phyloP scores from a whole-genome alignment of 1,140 invertebrate genomes.

The Diachasmimorpha longicaudata region DNA sequence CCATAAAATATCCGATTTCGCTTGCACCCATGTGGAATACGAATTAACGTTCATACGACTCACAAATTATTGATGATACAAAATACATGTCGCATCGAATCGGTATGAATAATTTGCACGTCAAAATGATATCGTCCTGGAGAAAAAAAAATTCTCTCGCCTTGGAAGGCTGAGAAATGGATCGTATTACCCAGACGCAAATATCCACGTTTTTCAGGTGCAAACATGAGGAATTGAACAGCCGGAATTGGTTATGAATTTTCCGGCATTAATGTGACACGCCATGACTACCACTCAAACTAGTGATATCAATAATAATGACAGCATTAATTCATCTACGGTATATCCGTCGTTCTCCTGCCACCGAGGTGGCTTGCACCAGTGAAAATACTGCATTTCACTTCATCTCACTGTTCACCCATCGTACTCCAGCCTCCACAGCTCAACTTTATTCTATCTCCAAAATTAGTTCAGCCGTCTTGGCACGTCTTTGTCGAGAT shows the following conservation, averaged over 20 bases:
- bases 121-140: background rate
- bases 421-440: slow-evolving; percentile 29
- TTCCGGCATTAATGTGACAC: background rate
- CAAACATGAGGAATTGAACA: background rate
- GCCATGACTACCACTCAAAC: background rate
- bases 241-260: background rate
- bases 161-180: background rate
- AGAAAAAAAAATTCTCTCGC: background rate
- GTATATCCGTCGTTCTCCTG: background rate
- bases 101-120: background rate
- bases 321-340: slow-evolving; percentile 13
- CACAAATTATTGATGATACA: background rate
- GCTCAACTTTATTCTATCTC: slow-evolving; percentile 63
- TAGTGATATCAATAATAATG: slow-evolving; percentile 25
- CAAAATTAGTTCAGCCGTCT: slow-evolving; percentile 63
- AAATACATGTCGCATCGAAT: background rate
- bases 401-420: slow-evolving; percentile 12
- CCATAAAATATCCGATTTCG: too few species aligned
- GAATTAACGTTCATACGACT: too few species aligned
- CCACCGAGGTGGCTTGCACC: background rate
- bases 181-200: background rate
- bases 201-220: background rate
- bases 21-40: too few species aligned
- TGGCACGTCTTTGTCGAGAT: slow-evolving; percentile 64
- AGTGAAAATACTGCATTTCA: background rate